Conservation (phyloP, 1,140 invertebrate species). For the Drosophila kanapiae region DNA sequence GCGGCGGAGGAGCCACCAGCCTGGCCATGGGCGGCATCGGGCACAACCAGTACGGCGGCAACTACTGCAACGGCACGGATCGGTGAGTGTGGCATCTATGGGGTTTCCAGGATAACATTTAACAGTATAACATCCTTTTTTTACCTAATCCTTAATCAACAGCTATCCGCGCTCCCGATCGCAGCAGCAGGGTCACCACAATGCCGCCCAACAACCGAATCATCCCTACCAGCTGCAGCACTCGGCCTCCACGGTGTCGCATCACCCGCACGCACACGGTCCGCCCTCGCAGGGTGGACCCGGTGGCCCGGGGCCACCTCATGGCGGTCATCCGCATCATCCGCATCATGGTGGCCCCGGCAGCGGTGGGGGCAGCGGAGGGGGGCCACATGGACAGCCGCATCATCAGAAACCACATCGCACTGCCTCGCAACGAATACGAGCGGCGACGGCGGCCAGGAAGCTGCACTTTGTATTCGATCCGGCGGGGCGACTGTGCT, state of each 20-base stretch:
- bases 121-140: not conserved
- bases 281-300: slow-evolving; percentile 53
- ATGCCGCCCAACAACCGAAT: slow-evolving; percentile 53
- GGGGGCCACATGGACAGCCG: slow-evolving; percentile 29
- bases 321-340: slow-evolving; percentile 66
- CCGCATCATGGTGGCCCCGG: slow-evolving; percentile 50
- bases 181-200: slow-evolving; percentile 73
- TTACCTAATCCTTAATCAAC: not conserved
- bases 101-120: not conserved
- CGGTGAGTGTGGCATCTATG: slow-evolving; percentile 57
- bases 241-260: slow-evolving; percentile 75
- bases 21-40: slow-evolving; percentile 55
- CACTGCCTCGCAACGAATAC: slow-evolving; percentile 80
- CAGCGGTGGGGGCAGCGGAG: slow-evolving; percentile 33
- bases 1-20: slow-evolving; percentile 53
- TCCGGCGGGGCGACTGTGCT: slow-evolving; percentile 95
- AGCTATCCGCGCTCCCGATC: slow-evolving; percentile 79
- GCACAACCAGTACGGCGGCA: slow-evolving; percentile 80
- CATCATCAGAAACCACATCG: slow-evolving; percentile 78
- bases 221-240: slow-evolving; percentile 77
- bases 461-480: slow-evolving; percentile 97
- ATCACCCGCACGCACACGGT: slow-evolving; percentile 73
- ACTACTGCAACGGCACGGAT: slow-evolving; percentile 85
- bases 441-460: slow-evolving; percentile 74
- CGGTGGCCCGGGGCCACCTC: slow-evolving; percentile 51